Conservation (phyloP, 2,797 vertebrate species). For the Phyllotis vaccarum region DNA sequence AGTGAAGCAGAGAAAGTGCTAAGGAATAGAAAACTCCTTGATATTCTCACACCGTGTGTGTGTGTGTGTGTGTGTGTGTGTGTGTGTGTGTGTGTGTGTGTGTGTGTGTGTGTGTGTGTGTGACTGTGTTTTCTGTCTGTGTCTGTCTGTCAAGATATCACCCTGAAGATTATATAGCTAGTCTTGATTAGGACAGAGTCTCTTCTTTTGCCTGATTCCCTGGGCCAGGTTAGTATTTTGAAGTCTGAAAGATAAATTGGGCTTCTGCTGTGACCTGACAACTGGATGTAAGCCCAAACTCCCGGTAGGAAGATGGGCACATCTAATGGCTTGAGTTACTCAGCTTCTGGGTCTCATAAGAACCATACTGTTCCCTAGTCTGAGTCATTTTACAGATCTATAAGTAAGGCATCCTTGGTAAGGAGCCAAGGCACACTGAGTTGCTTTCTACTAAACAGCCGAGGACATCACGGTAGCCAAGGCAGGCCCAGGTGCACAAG, state of each 20-base stretch:
- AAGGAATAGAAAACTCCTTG: background rate
- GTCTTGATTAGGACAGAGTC: background rate
- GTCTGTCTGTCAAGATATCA: background rate
- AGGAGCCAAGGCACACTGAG: background rate
- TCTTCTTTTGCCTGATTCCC: background rate
- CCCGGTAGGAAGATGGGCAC: conserved; percentile 39
- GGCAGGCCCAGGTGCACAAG: too few species aligned
- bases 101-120: background rate
- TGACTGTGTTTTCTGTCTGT: background rate
- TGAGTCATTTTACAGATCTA: background rate
- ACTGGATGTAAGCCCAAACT: background rate
- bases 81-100: background rate
- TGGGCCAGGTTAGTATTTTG: background rate
- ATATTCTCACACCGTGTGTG: background rate
- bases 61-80: background rate
- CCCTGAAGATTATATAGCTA: background rate
- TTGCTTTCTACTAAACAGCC: background rate
- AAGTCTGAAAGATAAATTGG: background rate
- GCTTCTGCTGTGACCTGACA: background rate
- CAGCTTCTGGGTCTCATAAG: background rate
- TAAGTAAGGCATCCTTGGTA: background rate
- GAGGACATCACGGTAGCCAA: background rate
- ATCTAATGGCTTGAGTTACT: conserved; percentile 51
- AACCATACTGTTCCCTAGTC: background rate
- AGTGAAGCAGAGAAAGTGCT: background rate